Base-by-base conservation (phyloP, 2,797 vertebrate species). In the Odontamblyopus rebecca region DNA sequence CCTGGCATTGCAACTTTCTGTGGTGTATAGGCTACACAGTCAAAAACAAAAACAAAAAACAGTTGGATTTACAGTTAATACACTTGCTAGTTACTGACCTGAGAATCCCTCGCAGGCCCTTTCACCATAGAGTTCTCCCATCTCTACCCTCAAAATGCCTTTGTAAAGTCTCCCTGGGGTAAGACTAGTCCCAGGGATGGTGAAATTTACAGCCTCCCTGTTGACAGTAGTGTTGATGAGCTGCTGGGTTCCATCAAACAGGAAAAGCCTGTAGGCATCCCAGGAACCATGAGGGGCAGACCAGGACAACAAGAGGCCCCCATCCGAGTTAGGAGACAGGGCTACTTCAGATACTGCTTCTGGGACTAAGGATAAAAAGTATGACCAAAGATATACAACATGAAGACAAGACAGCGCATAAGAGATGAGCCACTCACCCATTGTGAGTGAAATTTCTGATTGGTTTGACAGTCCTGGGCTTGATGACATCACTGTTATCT, bases 211-310 rank as follows among this genome's bases (percentile, higher is more conserved):
- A 0, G 76, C 73, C 1, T 91, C 80, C 71, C 83, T 91, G 29
- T 77, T 72, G 8, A 93, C 54, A 0, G 88, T 84, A 68, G 69
- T 2, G 72, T 94, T 95, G 67, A 93, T 87, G 41, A 97, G 16
- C 30, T 86, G 75, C 35, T 72, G 76, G 0, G 91, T 89, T 35
- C 81, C 91, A 29, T 96, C 92, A 13, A 93, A 91, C 41, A 99
- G 89, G 29, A 94, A 74, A 64, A 98, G 74, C 0, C 50, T 89
- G 81, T 97, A 98, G 65, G 84, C 87, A 30, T 98, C 95, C 96
- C 95, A 97, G 70, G 87, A 89, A 73, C 97, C 97, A 67, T 72
- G 32, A 75, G 97, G 97, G 83, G 95, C 95, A 71, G 87, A 69
- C 97, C 97, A 99, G 5, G 63, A 93, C 75, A 98, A 91, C 54